Evolutionary conservation across 2,888 invertebrate genomes (phyloP).

Genomic region (Aelia acuminata): DNA sequence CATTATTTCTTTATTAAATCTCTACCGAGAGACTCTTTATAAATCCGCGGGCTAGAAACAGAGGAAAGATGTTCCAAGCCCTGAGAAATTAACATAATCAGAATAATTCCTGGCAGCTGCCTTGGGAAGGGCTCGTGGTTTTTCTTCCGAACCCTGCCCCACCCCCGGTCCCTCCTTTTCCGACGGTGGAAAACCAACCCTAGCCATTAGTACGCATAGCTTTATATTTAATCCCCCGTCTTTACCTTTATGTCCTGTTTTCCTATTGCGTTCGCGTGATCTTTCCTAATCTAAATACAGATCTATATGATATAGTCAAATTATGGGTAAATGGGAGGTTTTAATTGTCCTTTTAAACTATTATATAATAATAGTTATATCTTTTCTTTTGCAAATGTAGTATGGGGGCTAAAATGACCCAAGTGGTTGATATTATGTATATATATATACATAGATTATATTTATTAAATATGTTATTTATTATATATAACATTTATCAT

Average conservation of each 20-base stretch:
- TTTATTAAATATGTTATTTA: no score
- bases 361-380: no score
- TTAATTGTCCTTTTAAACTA: no score
- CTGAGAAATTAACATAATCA: conserved; percentile 66
- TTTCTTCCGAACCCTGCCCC: conserved; percentile 27
- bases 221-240: not conserved
- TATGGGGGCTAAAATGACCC: no score
- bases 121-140: conserved; percentile 57
- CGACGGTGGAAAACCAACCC: not conserved
- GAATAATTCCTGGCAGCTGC: conserved; percentile 66
- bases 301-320: no score
- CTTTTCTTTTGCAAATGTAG: no score
- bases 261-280: not conserved
- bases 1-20: conserved; percentile 46
- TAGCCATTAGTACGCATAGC: conserved; percentile 6
- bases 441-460: no score
- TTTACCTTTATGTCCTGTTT: conserved; percentile 8
- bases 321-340: no score
- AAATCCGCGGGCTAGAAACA: conserved; percentile 29
- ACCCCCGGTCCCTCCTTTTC: not conserved
- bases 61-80: conserved; percentile 28
- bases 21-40: conserved; percentile 11
- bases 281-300: not conserved
- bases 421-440: no score
- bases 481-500: no score